These are phyloP conservation scores for Ceyx cyanopectus DNA, from an alignment of 2,113 vertebrate species.

Conservation along the genomic window DNA sequence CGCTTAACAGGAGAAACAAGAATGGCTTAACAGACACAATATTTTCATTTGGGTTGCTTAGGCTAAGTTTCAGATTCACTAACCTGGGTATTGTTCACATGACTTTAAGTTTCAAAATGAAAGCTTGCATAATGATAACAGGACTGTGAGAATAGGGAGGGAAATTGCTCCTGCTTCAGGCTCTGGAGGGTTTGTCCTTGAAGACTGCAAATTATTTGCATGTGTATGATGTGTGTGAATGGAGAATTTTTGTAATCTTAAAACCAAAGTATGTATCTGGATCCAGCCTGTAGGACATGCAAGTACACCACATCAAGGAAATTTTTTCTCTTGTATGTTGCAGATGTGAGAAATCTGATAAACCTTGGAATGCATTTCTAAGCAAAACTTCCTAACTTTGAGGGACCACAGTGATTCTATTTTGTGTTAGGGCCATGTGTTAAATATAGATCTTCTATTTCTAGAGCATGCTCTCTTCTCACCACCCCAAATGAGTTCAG, in stretches of 20 bases:
- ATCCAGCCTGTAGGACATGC: neutral
- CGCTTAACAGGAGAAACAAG: neutral
- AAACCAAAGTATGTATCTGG: neutral
- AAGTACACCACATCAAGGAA: neutral
- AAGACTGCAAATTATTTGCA: conserved; percentile 14
- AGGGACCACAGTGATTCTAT: neutral
- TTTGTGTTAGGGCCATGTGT: neutral
- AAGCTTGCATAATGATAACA: neutral
- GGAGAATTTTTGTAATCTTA: neutral
- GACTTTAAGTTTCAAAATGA: conserved; percentile 34
- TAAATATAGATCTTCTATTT: conserved; percentile 43
- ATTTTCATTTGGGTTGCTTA: neutral
- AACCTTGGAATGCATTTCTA: conserved; percentile 18
- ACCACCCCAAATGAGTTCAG: neutral
- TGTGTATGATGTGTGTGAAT: neutral
- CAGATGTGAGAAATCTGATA: conserved; percentile 31
- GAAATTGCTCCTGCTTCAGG: neutral
- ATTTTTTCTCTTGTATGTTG: neutral
- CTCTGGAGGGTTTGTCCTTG: neutral
- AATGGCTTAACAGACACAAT: neutral
- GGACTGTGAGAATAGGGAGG: neutral
- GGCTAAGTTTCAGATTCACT: conserved; percentile 22
- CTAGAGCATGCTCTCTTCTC: neutral
- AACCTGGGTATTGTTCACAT: neutral
- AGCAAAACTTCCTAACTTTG: conserved; percentile 3